These are phyloP conservation scores for Jacana jacana DNA, from an alignment of 2,113 vertebrate genomes.

Conservation along the genomic window DNA sequence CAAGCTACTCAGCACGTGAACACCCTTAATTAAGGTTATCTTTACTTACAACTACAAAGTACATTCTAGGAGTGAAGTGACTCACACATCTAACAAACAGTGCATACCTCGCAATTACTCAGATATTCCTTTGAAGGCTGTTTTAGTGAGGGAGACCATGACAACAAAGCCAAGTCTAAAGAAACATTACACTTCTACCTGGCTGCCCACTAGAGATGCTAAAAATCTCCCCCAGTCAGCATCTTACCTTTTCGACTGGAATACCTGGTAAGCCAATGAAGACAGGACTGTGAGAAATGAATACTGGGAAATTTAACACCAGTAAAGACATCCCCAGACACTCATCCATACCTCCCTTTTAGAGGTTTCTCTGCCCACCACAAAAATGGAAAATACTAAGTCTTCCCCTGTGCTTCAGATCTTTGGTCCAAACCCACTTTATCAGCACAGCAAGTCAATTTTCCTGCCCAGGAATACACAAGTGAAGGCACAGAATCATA, in stretches of 20 bases:
- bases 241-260: not conserved
- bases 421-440: not conserved
- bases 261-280: not conserved
- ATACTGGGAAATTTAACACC: not conserved
- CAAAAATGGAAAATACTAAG: not conserved
- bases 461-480: not conserved
- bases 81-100: slow-evolving; percentile 9
- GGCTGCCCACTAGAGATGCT: not conserved
- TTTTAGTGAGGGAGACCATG: not conserved
- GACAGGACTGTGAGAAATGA: not conserved
- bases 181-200: not conserved
- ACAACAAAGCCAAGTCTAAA: not conserved
- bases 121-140: slow-evolving; percentile 30
- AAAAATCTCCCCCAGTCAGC: not conserved
- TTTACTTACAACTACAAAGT: slow-evolving; percentile 9
- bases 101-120: not conserved
- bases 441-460: slow-evolving; percentile 17
- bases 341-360: not conserved
- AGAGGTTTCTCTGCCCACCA: not conserved
- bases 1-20: not conserved
- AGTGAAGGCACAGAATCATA: slow-evolving; percentile 2
- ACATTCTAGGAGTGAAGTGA: not conserved
- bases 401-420: not conserved
- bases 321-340: not conserved
- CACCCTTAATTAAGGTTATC: slow-evolving; percentile 10